These are phyloP conservation scores for Serripes groenlandicus DNA, from an alignment of 2,888 invertebrate genomes.

Conservation along the genomic window DNA sequence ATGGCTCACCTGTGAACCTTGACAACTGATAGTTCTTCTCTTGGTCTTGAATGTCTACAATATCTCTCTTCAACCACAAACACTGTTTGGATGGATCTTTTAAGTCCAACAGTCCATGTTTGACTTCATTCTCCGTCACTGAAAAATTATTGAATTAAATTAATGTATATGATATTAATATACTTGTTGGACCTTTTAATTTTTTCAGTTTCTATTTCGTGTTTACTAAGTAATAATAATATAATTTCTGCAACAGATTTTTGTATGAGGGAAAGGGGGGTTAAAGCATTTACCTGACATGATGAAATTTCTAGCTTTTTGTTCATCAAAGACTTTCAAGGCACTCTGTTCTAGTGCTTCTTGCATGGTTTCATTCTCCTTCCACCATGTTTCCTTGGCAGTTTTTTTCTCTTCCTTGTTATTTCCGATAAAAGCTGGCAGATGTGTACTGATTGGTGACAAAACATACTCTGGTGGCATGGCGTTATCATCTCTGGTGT, in stretches of 20 bases:
- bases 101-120: constrained; percentile 62
- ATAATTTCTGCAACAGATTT: no score
- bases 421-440: constrained; percentile 68
- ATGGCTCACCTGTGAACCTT: constrained; percentile 70
- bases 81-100: constrained; percentile 64
- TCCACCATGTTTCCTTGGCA: constrained; percentile 70
- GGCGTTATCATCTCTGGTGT: constrained; percentile 70
- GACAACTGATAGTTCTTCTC: constrained; percentile 56
- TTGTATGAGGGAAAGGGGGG: no score
- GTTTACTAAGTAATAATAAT: no score
- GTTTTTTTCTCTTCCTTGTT: constrained; percentile 61
- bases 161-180: no score
- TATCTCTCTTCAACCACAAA: constrained; percentile 77
- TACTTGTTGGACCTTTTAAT: no score
- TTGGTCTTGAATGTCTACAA: constrained; percentile 73
- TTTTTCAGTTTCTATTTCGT: no score
- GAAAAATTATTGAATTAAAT: no score
- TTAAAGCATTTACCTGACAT: constrained; percentile 79
- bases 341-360: constrained; percentile 63
- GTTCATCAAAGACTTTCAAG: constrained; percentile 57
- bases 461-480: constrained; percentile 72
- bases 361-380: constrained; percentile 70
- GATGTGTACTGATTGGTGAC: constrained; percentile 65
- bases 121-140: constrained; percentile 76
- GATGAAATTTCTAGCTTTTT: constrained; percentile 68